Evolutionary conservation across 1,140 invertebrate species (phyloP), one percentile per base, ranked within the genome.

Genomic region (Periplaneta americana): DNA sequence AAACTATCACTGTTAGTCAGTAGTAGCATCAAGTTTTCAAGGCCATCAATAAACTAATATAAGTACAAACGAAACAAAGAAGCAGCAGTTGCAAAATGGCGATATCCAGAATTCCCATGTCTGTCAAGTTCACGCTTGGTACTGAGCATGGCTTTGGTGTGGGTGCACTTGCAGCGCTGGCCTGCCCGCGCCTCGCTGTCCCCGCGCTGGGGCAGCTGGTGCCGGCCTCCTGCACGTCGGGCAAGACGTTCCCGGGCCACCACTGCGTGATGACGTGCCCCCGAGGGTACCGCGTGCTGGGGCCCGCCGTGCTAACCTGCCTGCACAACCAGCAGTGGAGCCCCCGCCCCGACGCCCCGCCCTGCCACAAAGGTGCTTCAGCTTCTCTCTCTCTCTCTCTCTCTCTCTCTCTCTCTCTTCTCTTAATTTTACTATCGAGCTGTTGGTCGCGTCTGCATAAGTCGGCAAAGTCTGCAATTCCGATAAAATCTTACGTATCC

Each of bases 151-250:
- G 48, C n/a, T 17, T 17, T 57, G 48, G n/a, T 1, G 17, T 17
- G 48, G 17, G 17, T 17, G 48, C n/a, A n/a, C 17, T 57, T 85
- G 28, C 77, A 88, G 88, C 86, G 33, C 81, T 84, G 34, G 80
- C 85, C 18, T 91, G 90, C 82, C 86, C 88, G 0, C 86, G 87
- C 39, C 83, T 91, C 8, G 83, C 84, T 8, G 66, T 84, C 9
- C 87, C 89, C 18, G 83, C 86, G n/a, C 85, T 88, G 80, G 90
- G 90, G n/a, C 81, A 86, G 74, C 87, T 91, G 18, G 32, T 86
- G 1, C 90, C 90, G 8, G 83, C 86, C 33, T 85, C 85, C 66
- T 91, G 90, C 81, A 86, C 87, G 0, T 84, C 85, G 10, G 88
- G 88, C 2, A 85, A 88, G 57, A 88, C 84, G 0, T 85, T 85